Conservation (phyloP, 2,888 invertebrate species). For the Myopa tessellatipennis region DNA sequence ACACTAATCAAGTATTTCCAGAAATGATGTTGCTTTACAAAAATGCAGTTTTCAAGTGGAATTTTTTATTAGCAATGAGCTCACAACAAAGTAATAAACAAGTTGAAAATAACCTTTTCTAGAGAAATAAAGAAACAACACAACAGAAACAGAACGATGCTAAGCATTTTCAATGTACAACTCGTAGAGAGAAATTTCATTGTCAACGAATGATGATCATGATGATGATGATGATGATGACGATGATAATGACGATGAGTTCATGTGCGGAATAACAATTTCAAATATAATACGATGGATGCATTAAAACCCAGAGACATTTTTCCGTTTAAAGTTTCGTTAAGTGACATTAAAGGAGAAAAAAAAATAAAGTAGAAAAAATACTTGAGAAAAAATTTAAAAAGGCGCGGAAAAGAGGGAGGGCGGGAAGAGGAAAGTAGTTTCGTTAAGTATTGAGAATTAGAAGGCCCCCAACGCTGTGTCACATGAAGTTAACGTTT, state of each 20-base stretch:
- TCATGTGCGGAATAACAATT: conserved; percentile 16
- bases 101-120: conserved; percentile 13
- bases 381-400: not conserved
- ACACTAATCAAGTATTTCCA: not conserved
- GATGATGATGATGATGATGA: too few species aligned
- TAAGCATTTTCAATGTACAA: not conserved
- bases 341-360: not conserved
- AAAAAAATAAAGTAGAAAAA: not conserved
- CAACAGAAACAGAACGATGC: not conserved
- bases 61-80: conserved; percentile 16
- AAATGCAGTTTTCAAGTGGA: not conserved
- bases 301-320: too few species aligned
- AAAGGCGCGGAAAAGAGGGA: not conserved
- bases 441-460: conserved; percentile 1
- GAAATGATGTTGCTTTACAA: conserved; percentile 4
- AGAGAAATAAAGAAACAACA: not conserved
- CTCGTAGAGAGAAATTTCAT: not conserved
- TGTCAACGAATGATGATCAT: not conserved
- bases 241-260: not conserved
- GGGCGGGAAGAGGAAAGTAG: not conserved
- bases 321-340: not conserved
- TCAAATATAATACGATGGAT: not conserved
- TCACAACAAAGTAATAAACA: not conserved
- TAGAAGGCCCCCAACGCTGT: not conserved
- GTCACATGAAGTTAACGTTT: not conserved